phyloP scores from a whole-genome alignment of 2,113 vertebrate genomes.

The Oryctolagus cuniculus region DNA sequence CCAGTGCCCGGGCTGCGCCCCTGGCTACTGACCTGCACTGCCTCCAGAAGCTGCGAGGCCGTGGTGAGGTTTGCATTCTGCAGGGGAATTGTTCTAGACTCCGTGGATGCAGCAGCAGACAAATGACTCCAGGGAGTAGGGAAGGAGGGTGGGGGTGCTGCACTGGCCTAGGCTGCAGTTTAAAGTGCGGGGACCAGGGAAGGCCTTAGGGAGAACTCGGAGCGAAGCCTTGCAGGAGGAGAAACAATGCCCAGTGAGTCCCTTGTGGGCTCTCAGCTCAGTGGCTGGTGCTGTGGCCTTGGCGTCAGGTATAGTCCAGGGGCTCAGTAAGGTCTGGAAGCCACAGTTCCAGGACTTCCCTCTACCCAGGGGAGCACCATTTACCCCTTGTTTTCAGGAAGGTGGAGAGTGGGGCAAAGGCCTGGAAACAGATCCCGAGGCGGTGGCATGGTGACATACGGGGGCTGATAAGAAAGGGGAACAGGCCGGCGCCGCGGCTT shows the following conservation, averaged over 20 bases:
- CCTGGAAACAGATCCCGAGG: neutral
- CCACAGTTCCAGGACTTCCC: neutral
- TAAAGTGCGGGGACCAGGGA: neutral
- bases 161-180: neutral
- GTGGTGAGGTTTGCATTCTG: neutral
- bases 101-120: neutral
- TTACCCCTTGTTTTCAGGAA: constrained; percentile 44
- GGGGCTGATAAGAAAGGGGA: constrained; percentile 21
- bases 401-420: neutral
- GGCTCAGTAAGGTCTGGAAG: constrained; percentile 28
- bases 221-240: neutral
- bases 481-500: too few species aligned
- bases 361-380: neutral
- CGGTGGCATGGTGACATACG: neutral
- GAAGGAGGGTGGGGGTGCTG: neutral
- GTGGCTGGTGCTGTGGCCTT: neutral
- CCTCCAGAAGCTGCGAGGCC: constrained; percentile 28
- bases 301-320: neutral
- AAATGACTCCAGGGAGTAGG: neutral
- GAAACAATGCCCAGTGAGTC: neutral
- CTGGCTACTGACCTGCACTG: neutral
- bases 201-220: neutral
- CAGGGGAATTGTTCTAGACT: neutral
- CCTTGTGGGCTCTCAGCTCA: neutral
- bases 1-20: neutral